Conservation (phyloP, 1,140 invertebrate species). For the Drosophila neocordata region DNA sequence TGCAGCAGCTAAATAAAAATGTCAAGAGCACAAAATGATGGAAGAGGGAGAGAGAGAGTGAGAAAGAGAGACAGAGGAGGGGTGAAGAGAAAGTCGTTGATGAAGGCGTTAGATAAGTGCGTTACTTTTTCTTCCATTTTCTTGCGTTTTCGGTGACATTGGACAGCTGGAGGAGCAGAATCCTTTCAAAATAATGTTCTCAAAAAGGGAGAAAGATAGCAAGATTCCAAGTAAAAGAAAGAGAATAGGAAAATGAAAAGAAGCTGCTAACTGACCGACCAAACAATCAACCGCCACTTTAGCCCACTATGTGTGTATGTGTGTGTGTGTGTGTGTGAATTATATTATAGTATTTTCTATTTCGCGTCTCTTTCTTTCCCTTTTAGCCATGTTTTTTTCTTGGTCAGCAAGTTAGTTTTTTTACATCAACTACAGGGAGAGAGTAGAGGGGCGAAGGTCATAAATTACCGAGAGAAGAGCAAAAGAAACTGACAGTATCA, state of each 20-base stretch:
- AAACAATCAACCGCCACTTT: slow-evolving; percentile 13
- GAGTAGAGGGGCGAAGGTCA: slow-evolving; percentile 24
- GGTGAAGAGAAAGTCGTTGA: slow-evolving; percentile 22
- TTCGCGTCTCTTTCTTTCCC: slow-evolving; percentile 1
- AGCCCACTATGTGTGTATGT: slow-evolving; percentile 39
- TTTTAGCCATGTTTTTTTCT: slow-evolving; percentile 27
- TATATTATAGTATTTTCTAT: slow-evolving; percentile 53
- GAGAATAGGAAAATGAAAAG: slow-evolving; percentile 15
- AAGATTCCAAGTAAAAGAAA: slow-evolving; percentile 22
- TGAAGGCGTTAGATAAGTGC: slow-evolving; percentile 68
- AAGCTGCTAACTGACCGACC: slow-evolving; percentile 46
- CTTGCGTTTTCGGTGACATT: slow-evolving; percentile 41
- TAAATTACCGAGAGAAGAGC: slow-evolving; percentile 42
- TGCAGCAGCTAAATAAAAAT: slow-evolving; percentile 81
- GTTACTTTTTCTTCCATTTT: slow-evolving; percentile 50
- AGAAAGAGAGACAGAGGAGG: background rate
- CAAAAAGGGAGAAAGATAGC: slow-evolving; percentile 22
- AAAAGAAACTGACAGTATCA: background rate
- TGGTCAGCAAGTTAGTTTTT: slow-evolving; percentile 61
- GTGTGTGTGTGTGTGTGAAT: slow-evolving; percentile 34
- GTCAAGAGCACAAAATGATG: slow-evolving; percentile 68
- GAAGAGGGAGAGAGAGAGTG: background rate
- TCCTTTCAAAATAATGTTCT: slow-evolving; percentile 59
- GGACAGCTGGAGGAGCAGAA: slow-evolving; percentile 64
- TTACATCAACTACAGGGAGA: slow-evolving; percentile 13